A percentile compares a stretch with the other conserved stretches of the same genome.
Evolutionary conservation across 2,888 invertebrate genomes (phyloP).

Genomic region (Cheilosia vernalis): DNA sequence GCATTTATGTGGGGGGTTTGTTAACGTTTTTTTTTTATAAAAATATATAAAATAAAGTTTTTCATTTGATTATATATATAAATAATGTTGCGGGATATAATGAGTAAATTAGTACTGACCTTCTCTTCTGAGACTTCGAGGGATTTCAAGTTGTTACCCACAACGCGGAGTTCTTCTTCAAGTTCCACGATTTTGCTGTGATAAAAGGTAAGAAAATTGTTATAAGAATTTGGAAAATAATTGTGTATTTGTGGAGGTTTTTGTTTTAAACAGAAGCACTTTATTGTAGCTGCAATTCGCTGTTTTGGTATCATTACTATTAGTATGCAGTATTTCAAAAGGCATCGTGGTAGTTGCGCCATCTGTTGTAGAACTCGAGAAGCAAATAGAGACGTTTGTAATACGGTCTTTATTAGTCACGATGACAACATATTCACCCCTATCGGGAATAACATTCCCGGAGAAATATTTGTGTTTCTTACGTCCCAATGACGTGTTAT

Average conservation of each 20-base stretch:
- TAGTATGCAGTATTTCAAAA: no score
- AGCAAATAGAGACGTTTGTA: no score
- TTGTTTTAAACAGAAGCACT: neutral
- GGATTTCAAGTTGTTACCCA: constrained; percentile 99
- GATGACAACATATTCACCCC: no score
- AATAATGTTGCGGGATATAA: constrained; percentile 6
- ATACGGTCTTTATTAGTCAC: no score
- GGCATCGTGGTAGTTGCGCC: no score
- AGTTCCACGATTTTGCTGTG: constrained; percentile 99
- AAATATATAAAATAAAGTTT: constrained; percentile 24
- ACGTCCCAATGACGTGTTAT: no score
- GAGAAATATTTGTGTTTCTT: no score
- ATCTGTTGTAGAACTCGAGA: no score
- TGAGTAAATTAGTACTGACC: constrained; percentile 86
- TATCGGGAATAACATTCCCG: no score
- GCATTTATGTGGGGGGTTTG: constrained; percentile 67
- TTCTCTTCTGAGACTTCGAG: constrained; percentile 99
- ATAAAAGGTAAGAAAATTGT: constrained; percentile 78
- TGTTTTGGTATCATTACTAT: neutral
- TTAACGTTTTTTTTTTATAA: constrained; percentile 71
- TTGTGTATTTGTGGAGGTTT: neutral
- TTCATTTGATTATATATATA: constrained; percentile 24
- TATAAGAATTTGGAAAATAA: constrained; percentile 11
- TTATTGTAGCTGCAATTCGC: constrained; percentile 42
- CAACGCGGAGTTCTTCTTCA: constrained; percentile 99